Evolutionary conservation across 2,888 invertebrate genomes (phyloP).

Genomic region (Pseudanteris insignis): DNA sequence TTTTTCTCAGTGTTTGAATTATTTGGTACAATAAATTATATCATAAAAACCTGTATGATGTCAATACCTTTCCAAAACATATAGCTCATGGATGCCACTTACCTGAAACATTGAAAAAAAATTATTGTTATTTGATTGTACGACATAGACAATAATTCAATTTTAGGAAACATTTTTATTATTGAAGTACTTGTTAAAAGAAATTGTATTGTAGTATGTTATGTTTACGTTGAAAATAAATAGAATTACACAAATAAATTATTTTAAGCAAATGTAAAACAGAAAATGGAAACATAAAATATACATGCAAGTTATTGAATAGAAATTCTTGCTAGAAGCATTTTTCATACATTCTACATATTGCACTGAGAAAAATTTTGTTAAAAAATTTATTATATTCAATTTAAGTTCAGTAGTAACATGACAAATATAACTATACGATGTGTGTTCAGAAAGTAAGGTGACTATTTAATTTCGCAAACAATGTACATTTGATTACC

Average conservation of each 20-base stretch:
- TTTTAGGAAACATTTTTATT: background rate
- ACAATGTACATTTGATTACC: too few species aligned
- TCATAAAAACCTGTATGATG: slow-evolving; percentile 1
- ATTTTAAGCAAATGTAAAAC: background rate
- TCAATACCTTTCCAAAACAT: slow-evolving; percentile 25
- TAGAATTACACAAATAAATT: background rate
- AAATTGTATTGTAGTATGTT: background rate
- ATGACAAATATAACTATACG: too few species aligned
- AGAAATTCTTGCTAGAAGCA: too few species aligned
- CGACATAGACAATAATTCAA: background rate
- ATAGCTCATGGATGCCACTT: slow-evolving; percentile 23
- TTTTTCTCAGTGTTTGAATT: background rate
- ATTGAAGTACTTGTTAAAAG: background rate
- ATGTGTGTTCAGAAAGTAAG: too few species aligned
- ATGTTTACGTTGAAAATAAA: background rate
- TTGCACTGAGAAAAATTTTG: too few species aligned
- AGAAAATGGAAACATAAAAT: too few species aligned
- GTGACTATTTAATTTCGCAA: too few species aligned
- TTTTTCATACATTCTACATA: too few species aligned
- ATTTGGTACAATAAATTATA: background rate
- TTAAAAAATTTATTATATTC: too few species aligned
- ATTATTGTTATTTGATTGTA: background rate
- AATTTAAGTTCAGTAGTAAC: too few species aligned
- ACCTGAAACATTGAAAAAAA: slow-evolving; percentile 25
- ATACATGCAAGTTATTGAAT: too few species aligned